phyloP scores from a whole-genome alignment of 2,797 vertebrate genomes.

The Siniperca obscura region DNA sequence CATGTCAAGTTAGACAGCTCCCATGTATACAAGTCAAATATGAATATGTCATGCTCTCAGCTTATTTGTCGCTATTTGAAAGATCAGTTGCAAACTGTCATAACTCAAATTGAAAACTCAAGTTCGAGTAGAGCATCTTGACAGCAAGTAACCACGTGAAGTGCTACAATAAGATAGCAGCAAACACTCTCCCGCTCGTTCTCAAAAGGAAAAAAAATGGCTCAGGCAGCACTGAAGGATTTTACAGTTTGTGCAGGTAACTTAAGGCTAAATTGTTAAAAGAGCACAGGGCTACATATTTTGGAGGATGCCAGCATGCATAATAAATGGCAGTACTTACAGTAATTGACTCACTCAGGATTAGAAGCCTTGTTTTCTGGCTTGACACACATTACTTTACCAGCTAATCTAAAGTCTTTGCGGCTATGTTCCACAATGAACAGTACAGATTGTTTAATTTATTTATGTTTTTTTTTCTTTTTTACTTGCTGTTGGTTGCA shows the following conservation, averaged over 20 bases:
- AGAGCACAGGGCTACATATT: neutral
- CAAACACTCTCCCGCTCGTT: conserved; percentile 14
- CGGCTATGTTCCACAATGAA: neutral
- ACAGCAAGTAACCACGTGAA: conserved; percentile 20
- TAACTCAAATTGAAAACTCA: conserved; percentile 33
- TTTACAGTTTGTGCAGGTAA: conserved; percentile 15
- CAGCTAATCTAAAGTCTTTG: neutral
- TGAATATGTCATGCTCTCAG: conserved; percentile 1
- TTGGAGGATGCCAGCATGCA: neutral
- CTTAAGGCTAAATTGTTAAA: neutral
- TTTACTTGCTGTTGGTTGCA: neutral
- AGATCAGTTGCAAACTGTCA: conserved; percentile 28
- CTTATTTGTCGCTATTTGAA: conserved; percentile 26
- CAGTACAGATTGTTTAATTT: neutral
- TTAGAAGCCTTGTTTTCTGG: neutral
- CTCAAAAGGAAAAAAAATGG: neutral
- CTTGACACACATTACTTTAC: neutral
- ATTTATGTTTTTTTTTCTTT: neutral
- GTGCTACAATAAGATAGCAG: conserved; percentile 23
- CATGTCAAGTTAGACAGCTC: conserved; percentile 4
- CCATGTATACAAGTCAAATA: conserved; percentile 14
- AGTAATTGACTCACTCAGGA: neutral
- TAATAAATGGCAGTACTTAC: neutral
- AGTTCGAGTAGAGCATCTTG: conserved; percentile 35
- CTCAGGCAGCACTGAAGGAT: neutral